Base-by-base conservation (phyloP, 2,113 vertebrate species). In the Erpornis zantholeuca region DNA sequence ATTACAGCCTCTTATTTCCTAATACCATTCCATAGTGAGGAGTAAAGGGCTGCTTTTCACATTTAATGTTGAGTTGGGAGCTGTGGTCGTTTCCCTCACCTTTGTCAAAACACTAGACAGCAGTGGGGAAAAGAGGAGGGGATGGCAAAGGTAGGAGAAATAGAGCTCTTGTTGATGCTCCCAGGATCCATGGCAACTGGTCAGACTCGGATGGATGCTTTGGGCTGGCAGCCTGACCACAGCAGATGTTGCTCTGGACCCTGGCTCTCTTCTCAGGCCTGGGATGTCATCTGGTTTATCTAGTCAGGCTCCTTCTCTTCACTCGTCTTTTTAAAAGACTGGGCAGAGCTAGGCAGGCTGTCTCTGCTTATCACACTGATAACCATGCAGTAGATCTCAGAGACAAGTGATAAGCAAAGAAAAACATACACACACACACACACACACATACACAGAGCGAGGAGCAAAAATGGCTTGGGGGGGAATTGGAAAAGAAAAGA, bases 241-340 rank as follows among this genome's bases (percentile, higher is more conserved):
- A 84, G 69, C 88, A 97, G 95, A 83, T 94, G 94, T 86, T 94
- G 64, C 80, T 88, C n/a, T 86, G 94, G 64, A 95, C 92, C 40
- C 64, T 93, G 91, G 91, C 88, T 95, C 44, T 25, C 29, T 86
- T 95, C 91, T 86, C 91, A 84, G 88, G 82, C 81, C 86, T 88
- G 60, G 15, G 76, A 59, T 95, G 95, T 95, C 83, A 84, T 93
- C 76, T 93, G 60, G 60, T 49, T 95, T 73, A 80, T 81, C 69
- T 50, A 31, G 80, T n/a, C 12, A 8, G 44, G 12, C 17, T 7
- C 15, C 16, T 86, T 70, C 86, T 81, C 91, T 81, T 91, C 59
- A 96, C 82, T 44, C 75, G 80, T 60, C 54, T 71, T 93, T 92
- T 85, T 56, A 52, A n/a, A n/a, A 88, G 71, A 44, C 29, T 38